A percentile compares a stretch with the other conserved stretches of the same genome.
phyloP scores from a whole-genome alignment of 1,140 invertebrate genomes.

The Arion vulgaris region DNA sequence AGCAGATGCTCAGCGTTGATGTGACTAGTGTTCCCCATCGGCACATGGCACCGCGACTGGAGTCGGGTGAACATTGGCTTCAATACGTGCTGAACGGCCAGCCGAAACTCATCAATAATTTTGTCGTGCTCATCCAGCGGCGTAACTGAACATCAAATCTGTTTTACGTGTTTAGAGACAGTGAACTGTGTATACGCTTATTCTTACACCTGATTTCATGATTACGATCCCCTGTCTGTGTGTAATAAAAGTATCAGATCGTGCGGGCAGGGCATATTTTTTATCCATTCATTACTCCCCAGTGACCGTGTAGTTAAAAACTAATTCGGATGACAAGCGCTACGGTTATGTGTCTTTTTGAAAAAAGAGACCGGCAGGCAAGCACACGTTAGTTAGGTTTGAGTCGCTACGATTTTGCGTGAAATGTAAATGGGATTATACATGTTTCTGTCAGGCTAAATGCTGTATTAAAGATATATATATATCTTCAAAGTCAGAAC shows the following conservation, averaged over 20 bases:
- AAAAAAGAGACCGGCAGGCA: conserved; percentile 1
- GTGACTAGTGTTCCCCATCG: neutral
- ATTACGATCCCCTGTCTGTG: neutral
- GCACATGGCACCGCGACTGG: neutral
- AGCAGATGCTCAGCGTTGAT: neutral
- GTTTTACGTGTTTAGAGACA: neutral
- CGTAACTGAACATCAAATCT: neutral
- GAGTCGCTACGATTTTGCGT: neutral
- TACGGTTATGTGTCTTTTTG: neutral
- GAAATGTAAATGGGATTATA: neutral
- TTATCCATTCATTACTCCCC: neutral
- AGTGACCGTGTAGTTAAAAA: neutral
- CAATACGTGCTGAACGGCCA: conserved; percentile 7
- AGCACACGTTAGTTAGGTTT: neutral
- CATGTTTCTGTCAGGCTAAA: neutral
- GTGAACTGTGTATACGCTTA: neutral
- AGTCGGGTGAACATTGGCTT: conserved; percentile 10
- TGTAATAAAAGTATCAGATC: neutral
- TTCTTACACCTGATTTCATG: neutral
- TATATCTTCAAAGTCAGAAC: neutral
- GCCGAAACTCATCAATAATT: conserved; percentile 30
- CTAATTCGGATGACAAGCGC: neutral
- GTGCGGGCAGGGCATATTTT: neutral
- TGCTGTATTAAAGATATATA: too few species aligned
- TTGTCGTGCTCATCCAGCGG: neutral